Percentiles rank a stretch among this genome's conserved stretches.
phyloP scores from a whole-genome alignment of 2,113 vertebrate genomes.

The Xenopus laevis region DNA sequence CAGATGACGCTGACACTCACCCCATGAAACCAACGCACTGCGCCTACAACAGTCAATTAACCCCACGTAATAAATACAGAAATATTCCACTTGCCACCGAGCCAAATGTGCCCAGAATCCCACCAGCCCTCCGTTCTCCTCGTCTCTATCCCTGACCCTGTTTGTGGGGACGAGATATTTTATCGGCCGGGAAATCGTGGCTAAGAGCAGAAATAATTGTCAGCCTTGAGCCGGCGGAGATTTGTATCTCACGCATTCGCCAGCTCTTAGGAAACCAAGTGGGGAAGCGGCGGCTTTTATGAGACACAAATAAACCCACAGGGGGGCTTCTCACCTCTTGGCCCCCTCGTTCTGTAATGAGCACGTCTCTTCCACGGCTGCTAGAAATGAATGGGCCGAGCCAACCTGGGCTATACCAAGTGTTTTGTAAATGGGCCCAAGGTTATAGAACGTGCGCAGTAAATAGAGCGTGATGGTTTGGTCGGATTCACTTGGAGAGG shows the following conservation, averaged over 20 bases:
- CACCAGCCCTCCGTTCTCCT: not conserved
- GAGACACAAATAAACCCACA: conserved; percentile 11
- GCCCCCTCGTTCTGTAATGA: conserved; percentile 13
- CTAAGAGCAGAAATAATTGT: not conserved
- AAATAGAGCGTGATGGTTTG: conserved; percentile 14
- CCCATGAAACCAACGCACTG: too few relatives aligned
- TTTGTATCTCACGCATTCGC: too few relatives aligned
- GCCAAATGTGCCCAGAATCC: too few relatives aligned
- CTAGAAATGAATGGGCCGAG: not conserved
- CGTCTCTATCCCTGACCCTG: not conserved
- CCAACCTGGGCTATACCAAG: not conserved
- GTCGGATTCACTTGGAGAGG: conserved; percentile 7
- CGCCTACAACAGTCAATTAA: too few relatives aligned
- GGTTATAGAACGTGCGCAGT: conserved; percentile 10
- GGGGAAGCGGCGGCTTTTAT: not conserved
- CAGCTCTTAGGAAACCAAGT: not conserved
- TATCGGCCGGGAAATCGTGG: not conserved
- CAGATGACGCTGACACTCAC: too few relatives aligned
- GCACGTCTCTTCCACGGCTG: not conserved
- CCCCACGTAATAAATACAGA: too few relatives aligned
- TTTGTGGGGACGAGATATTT: not conserved
- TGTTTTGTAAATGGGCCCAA: conserved; percentile 20
- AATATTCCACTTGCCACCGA: too few relatives aligned
- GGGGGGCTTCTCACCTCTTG: conserved; percentile 1
- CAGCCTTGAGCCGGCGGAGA: not conserved